A percentile compares a stretch with the other conserved stretches of the same genome.
phyloP scores from a whole-genome alignment of 2,113 vertebrate species.

The Eulacestoma nigropectus region DNA sequence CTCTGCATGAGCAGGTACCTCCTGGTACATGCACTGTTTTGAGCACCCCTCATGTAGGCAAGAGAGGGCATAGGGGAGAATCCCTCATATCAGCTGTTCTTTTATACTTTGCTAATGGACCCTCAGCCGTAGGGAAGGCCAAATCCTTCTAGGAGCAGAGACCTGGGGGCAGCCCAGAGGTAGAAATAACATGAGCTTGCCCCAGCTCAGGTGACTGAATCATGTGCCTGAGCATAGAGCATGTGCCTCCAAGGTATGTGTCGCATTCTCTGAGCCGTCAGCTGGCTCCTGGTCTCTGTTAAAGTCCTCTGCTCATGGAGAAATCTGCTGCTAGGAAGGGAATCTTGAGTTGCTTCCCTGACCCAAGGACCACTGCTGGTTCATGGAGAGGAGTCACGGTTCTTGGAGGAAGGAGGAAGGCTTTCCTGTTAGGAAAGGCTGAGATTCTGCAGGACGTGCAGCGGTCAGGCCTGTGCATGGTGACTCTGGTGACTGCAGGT shows the following conservation, averaged over 20 bases:
- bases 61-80: neutral
- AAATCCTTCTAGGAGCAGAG: neutral
- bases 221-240: neutral
- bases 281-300: neutral
- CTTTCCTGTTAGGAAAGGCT: neutral
- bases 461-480: neutral
- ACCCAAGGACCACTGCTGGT: neutral
- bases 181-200: neutral
- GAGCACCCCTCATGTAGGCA: neutral
- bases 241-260: neutral
- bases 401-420: neutral
- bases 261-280: neutral
- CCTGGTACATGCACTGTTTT: neutral
- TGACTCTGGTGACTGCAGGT: neutral
- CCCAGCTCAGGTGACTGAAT: neutral
- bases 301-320: neutral
- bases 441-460: neutral
- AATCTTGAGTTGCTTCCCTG: neutral
- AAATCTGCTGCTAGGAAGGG: neutral
- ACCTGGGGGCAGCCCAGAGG: neutral
- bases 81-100: neutral
- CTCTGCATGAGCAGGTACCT: neutral
- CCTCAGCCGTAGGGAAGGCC: neutral
- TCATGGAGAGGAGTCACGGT: neutral
- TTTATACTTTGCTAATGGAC: neutral